Evolutionary conservation across 2,113 vertebrate genomes (phyloP), one percentile per base, ranked within the genome.

Genomic region (Spea multiplicata): DNA sequence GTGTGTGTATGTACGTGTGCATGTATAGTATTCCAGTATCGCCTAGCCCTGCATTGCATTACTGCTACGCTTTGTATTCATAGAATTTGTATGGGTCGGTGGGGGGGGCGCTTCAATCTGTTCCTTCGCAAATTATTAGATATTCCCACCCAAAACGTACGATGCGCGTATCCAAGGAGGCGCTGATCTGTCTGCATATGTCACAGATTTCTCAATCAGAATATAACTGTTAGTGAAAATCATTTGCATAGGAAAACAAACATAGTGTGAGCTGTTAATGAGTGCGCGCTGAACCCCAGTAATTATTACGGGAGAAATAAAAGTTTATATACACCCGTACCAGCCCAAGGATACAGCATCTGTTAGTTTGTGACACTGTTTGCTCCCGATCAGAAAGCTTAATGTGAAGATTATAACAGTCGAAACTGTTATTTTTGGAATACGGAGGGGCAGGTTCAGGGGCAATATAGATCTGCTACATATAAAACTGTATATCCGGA

Each of bases 291-390:
- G 30, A 3, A 44, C 57, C 30, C 52, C 13, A 8, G 7, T 46
- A 50, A 59, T 59, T 55, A 57, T 46, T 59, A 12, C 49, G 12
- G 5, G 5, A 12, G 14, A 17, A 71, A 69, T 16, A 14, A 4
- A 8, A 48, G 8, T 48, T 50, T 50, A 48, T 53, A 71, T 53
- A 53, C 16, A 71, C 14, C 69, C 52, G n/a, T 48, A 14, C 16
- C 7, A 50, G 69, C 69, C 52, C 52, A 71, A 71, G 69, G 69
- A 53, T 53, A 71, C 8, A 71, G 69, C 69, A 53, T 17, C 69
- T 53, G 69, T 71, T 53, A 44, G 49, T 71, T 55, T 53, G 69
- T 55, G 49, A 53, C 69, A 71, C 69, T 53, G 50, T 71, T 55
- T 8, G 16, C 50, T 52, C 49, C n/a, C 10, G 65, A 62, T 62